Evolutionary conservation across 2,797 vertebrate species (phyloP), one percentile per base, ranked within the genome.

Genomic region (Trematomus bernacchii): DNA sequence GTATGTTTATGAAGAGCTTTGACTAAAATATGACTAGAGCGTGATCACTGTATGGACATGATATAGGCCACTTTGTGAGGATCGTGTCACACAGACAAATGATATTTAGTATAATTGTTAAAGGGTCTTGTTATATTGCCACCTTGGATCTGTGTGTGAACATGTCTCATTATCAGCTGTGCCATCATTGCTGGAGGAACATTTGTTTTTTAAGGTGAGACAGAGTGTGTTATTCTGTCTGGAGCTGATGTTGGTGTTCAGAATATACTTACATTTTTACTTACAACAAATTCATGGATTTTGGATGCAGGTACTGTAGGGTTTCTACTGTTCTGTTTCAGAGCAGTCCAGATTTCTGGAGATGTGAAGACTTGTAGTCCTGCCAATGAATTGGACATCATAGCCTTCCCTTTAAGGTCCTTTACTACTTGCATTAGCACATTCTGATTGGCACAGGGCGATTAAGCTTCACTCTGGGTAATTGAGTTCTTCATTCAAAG

Each of bases 381-480:
- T 51, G 15, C 55, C 40, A 60, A 43, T 27, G 33, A 71, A 68
- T 66, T 16, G 10, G 37, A 12, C 18, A 47, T 47, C 18, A 46
- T 16, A 40, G 14, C 6, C n/a, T 53, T 42, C n/a, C 12, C 18
- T 66, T 71, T 40, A 7, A n/a, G 19, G 7, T 73, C 40, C 12
- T 10, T 46, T 57, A 21, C 27, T 69, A 21, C 43, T 66, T 37
- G n/a, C 8, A 64, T 62, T 16, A 14, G n/a, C 57, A 48, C 67
- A 79, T 63, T 79, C 37, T 67, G 63, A 78, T 52, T 57, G 61
- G 67, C 21, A 37, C 42, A 11, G 27, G 47, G 47, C 66, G 77
- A 79, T 69, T 66, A 67, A 83, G 57, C 66, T 62, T 71, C 70
- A 83, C 53, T 44, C 51, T 57, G 69, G 66, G 33, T 88, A 87